Percentiles rank a stretch among this genome's conserved stretches.
phyloP scores from a whole-genome alignment of 2,888 invertebrate species.

The Candidula unifasciata region DNA sequence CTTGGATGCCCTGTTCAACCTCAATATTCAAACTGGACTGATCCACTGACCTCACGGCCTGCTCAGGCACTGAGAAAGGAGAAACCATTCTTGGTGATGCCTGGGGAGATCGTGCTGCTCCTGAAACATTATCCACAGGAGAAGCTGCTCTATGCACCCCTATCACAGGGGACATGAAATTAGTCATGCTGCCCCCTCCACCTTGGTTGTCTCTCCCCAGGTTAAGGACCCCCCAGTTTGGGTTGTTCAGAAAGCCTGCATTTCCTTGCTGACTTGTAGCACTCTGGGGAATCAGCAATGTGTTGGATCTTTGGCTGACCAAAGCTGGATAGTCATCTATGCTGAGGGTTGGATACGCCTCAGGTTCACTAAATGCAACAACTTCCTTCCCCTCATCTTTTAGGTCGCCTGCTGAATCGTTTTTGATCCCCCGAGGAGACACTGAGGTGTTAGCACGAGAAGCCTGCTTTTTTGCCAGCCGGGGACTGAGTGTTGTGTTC shows the following conservation, averaged over 20 bases:
- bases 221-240: constrained; percentile 38
- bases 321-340: constrained; percentile 48
- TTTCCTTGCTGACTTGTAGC: not conserved
- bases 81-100: constrained; percentile 46
- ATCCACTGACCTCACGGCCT: constrained; percentile 21
- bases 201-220: constrained; percentile 28
- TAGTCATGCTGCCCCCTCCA: not conserved
- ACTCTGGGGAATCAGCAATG: constrained; percentile 27
- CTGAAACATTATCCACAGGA: constrained; percentile 38
- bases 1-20: constrained; percentile 26
- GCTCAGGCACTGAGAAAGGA: constrained; percentile 37
- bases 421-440: not conserved
- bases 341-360: constrained; percentile 39
- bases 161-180: constrained; percentile 21
- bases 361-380: constrained; percentile 3
- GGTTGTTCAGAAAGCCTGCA: constrained; percentile 14
- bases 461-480: constrained; percentile 41
- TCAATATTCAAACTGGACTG: constrained; percentile 16
- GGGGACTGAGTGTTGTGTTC: constrained; percentile 40
- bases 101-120: constrained; percentile 37
- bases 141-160: constrained; percentile 12
- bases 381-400: constrained; percentile 36
- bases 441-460: constrained; percentile 14
- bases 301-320: constrained; percentile 32
- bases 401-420: not conserved